phyloP scores from a whole-genome alignment of 1,140 invertebrate genomes.

The Papilio machaon region DNA sequence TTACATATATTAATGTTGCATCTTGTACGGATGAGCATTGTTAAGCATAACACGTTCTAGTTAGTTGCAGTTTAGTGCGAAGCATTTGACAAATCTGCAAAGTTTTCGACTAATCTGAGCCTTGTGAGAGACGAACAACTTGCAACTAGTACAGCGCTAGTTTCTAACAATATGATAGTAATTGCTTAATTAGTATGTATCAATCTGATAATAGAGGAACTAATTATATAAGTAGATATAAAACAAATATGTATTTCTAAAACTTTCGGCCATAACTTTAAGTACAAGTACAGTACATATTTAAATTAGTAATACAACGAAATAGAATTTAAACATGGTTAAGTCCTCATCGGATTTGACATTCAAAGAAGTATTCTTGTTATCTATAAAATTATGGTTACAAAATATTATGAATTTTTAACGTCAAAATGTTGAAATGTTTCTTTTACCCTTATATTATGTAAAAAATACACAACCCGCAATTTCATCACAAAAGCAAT shows the following conservation, averaged over 20 bases:
- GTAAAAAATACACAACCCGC: constrained; percentile 31
- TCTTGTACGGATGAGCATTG: constrained; percentile 25
- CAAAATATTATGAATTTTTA: not conserved
- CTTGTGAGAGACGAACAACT: constrained; percentile 54
- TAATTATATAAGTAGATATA: not conserved
- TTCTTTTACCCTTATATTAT: not conserved
- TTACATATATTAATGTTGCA: constrained; percentile 28
- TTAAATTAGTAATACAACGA: too few species aligned
- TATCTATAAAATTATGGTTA: not conserved
- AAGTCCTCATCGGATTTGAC: too few species aligned
- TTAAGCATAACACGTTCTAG: constrained; percentile 32
- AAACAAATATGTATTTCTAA: not conserved
- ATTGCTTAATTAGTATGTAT: constrained; percentile 36
- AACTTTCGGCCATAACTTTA: too few species aligned
- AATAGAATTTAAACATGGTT: too few species aligned
- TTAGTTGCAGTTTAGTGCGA: constrained; percentile 32
- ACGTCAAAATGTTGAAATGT: not conserved
- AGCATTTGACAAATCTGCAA: constrained; percentile 57
- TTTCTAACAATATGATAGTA: constrained; percentile 45
- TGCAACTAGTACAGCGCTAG: constrained; percentile 48
- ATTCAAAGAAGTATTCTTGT: not conserved
- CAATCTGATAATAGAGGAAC: not conserved
- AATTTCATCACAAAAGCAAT: constrained; percentile 47
- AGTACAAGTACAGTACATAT: too few species aligned
- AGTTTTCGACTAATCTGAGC: constrained; percentile 59